Base-by-base conservation (phyloP, 2,797 vertebrate species). In the Moxostoma hubbsi region DNA sequence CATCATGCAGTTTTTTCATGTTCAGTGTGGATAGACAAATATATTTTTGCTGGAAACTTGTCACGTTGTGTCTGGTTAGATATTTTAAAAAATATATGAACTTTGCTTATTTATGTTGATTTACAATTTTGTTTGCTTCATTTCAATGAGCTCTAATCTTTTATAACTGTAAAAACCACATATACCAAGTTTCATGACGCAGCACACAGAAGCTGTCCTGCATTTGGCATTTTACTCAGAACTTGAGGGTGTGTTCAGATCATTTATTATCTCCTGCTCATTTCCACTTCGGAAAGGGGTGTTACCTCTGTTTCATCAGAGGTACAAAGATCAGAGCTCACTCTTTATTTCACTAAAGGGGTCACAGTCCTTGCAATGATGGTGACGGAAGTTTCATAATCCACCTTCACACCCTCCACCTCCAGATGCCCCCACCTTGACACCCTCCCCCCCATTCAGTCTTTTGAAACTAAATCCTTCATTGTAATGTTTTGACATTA, bases 321-420 rank as follows among this genome's bases (percentile, higher is more conserved):
- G 86, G 86, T 88, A 83, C 64, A 89, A 84, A 87, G 88, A 89
- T 91, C 88, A 92, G 13, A 87, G 93, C 91, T 91, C 84, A n/a
- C 12, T 79, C 86, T 85, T 80, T 63, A 74, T 90, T 89, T 91
- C 89, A 90, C 90, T 91, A 93, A 91, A 85, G 85, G 84, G 92
- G 91, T 92, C 91, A 90, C 47, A 65, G 83, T 85, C 85, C 88
- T 84, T 83, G 64, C 81, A 82, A 78, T 77, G 87, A 82, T 86
- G 81, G 85, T 85, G 88, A 85, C 72, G 16, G 81, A 85, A 88
- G 81, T 89, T 18, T 82, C 83, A 78, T 90, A 90, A 92, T 90
- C 89, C 87, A 85, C 88, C 82, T 79, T 86, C 83, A 82, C 58
- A 9, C 54, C 47, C 50, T 75, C 61, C 13, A 86, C 75, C 49